Evolutionary conservation across 1,140 invertebrate genomes (phyloP), one percentile per base, ranked within the genome.

Genomic region (Microplitis mediator): DNA sequence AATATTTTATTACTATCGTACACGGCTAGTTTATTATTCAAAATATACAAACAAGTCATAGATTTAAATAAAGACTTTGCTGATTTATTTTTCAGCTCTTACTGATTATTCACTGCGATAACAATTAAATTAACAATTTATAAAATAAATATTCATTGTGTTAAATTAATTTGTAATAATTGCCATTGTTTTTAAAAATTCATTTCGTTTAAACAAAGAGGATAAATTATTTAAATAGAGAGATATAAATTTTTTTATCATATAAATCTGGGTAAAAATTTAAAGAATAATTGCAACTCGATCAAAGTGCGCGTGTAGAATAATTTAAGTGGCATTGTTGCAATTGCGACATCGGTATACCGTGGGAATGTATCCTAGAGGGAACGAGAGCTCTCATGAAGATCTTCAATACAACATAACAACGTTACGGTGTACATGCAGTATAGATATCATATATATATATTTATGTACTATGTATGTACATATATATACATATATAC

Each of bases 311-410:
- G 32, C 75, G 74, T 73, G 11, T 60, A 50, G 34, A 50, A 67
- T 75, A 80, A 80, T 82, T 82, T 80, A 79, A 80, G 76, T 61
- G 54, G 74, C 79, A 82, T 82, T 82, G 78, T 82, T 81, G 77
- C 79, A 77, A 81, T 84, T 79, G 81, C 82, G 78, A 82, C 77
- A 82, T 78, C 77, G 78, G 75, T 75, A 69, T 77, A 56, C 73
- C 81, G 81, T 82, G 81, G 81, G 82, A 84, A 83, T 80, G 72
- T 71, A 71, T 74, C 50, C 60, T 23, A 36, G 50, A 72, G 51
- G 45, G 61, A 64, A 34, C 45, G 61, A 68, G 63, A 65, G 36
- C 36, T 50, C 63, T 50, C 65, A 67, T 67, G 45, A 67, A 65
- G 63, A 65, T 65, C 63, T 65, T 51, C 63, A 65, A 65, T 36